Percentiles rank a stretch among this genome's conserved stretches.
Evolutionary conservation across 2,888 invertebrate species (phyloP).

Genomic region (Morpho helenor): DNA sequence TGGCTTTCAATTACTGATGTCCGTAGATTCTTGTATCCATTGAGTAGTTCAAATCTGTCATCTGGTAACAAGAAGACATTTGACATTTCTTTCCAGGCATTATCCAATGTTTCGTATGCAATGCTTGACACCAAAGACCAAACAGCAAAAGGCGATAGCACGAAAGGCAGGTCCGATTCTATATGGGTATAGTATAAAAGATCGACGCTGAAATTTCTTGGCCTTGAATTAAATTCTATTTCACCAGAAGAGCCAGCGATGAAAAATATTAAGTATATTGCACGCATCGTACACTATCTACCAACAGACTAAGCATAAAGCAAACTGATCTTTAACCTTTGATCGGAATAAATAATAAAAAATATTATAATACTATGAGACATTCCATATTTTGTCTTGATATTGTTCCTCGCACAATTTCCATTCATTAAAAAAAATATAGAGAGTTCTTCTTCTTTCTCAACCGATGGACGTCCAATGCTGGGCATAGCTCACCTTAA

Average conservation of each 20-base stretch:
- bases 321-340: too few species aligned
- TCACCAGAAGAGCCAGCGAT: slow-evolving; percentile 16
- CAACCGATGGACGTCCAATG: too few species aligned
- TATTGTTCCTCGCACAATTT: too few species aligned
- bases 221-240: slow-evolving; percentile 54
- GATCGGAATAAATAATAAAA: too few species aligned
- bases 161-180: slow-evolving; percentile 56
- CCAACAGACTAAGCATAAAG: too few species aligned
- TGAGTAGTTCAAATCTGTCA: slow-evolving; percentile 1
- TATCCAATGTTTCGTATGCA: slow-evolving; percentile 56
- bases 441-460: too few species aligned
- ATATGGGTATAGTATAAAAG: slow-evolving; percentile 55
- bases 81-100: slow-evolving; percentile 31
- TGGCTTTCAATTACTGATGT: neutral
- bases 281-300: too few species aligned
- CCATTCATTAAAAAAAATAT: too few species aligned
- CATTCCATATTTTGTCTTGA: too few species aligned
- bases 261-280: neutral
- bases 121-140: slow-evolving; percentile 68
- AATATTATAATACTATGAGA: too few species aligned
- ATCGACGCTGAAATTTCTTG: slow-evolving; percentile 64
- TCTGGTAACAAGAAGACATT: slow-evolving; percentile 1
- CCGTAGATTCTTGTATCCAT: neutral
- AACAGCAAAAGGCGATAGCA: slow-evolving; percentile 67
- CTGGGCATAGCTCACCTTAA: too few species aligned